A percentile compares a stretch with the other conserved stretches of the same genome.
Evolutionary conservation across 2,797 vertebrate species (phyloP).

Genomic region (Lerista edwardsae): DNA sequence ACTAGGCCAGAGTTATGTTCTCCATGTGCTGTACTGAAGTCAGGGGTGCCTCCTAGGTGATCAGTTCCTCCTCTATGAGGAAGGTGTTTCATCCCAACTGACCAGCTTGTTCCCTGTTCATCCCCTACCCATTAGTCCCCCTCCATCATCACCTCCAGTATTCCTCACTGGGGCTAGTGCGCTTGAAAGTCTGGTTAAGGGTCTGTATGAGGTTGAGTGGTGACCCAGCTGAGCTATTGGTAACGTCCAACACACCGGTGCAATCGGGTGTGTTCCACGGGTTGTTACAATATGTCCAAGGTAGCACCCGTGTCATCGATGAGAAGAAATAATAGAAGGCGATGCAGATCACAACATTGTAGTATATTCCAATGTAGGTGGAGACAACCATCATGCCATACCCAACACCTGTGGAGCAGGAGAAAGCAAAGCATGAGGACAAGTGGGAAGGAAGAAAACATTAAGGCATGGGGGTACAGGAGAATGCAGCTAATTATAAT

Average conservation of each 20-base stretch:
- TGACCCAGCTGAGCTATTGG: conserved; percentile 67
- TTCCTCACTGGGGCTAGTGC: conserved; percentile 98
- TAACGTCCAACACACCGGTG: conserved; percentile 80
- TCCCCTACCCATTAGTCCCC: not conserved
- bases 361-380: conserved; percentile 98
- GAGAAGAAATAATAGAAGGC: conserved; percentile 99
- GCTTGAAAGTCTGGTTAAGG: conserved; percentile 87
- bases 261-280: conserved; percentile 93
- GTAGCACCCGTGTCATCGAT: conserved; percentile 94
- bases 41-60: not conserved
- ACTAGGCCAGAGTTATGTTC: not conserved
- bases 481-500: not conserved
- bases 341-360: conserved; percentile 98
- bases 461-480: not conserved
- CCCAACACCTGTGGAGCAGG: conserved; percentile 85
- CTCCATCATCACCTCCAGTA: conserved; percentile 91
- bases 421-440: not conserved
- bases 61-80: accelerated
- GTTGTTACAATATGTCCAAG: conserved; percentile 98
- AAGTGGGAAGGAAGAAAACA: not conserved
- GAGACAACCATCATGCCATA: conserved; percentile 99
- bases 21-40: not conserved
- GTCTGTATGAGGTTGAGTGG: conserved; percentile 79
- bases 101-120: accelerated
- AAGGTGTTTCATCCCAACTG: accelerated